phyloP scores from a whole-genome alignment of 2,113 vertebrate species.

The Gavialis gangeticus region DNA sequence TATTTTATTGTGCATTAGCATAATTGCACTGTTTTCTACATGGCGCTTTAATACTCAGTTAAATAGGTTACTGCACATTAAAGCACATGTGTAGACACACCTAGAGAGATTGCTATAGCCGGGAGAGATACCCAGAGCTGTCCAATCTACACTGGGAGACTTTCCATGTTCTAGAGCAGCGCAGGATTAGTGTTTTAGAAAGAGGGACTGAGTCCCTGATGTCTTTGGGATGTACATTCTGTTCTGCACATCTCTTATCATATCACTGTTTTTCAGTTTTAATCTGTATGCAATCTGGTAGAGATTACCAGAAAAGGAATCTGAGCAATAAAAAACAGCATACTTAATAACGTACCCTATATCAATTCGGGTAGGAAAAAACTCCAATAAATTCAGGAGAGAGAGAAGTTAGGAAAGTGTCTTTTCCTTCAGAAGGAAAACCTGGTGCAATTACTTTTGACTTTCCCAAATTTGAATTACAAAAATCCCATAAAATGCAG shows the following conservation, averaged over 20 bases:
- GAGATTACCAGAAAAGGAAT: neutral
- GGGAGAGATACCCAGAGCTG: accelerated
- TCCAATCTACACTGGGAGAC: accelerated
- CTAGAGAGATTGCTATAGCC: neutral
- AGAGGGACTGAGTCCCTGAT: too few relatives aligned
- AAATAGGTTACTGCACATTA: too few relatives aligned
- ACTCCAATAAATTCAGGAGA: slow-evolving; percentile 32
- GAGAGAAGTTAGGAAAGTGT: neutral
- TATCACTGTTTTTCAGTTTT: neutral
- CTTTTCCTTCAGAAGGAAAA: slow-evolving; percentile 58
- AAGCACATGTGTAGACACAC: neutral
- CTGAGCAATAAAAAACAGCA: neutral
- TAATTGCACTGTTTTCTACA: too few relatives aligned
- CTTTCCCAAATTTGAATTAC: slow-evolving; percentile 28
- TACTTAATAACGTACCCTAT: slow-evolving; percentile 51
- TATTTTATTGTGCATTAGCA: too few relatives aligned
- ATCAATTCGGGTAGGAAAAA: neutral
- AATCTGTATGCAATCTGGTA: neutral
- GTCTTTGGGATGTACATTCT: neutral
- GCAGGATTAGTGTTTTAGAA: too few relatives aligned
- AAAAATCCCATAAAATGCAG: slow-evolving; percentile 7
- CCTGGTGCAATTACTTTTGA: slow-evolving; percentile 24
- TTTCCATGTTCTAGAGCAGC: accelerated
- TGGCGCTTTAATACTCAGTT: too few relatives aligned
- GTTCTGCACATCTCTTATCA: neutral